A percentile compares a stretch with the other conserved stretches of the same genome.
Conservation (phyloP, 2,888 invertebrate species). For the Rugalucina vietnamica region DNA sequence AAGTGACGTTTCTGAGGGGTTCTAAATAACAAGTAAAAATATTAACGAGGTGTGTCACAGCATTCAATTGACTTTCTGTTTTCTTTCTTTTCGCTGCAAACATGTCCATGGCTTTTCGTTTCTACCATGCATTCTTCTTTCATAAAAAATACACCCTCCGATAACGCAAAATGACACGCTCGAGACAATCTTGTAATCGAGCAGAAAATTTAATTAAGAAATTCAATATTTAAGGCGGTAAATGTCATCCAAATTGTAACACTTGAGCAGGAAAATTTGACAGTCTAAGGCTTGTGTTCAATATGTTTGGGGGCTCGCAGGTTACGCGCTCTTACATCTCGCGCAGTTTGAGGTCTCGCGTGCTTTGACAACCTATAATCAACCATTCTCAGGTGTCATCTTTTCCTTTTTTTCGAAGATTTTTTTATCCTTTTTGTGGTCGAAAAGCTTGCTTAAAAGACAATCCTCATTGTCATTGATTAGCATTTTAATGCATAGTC, state of each 20-base stretch:
- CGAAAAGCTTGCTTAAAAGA: neutral
- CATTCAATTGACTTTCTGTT: too few relatives aligned
- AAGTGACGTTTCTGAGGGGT: too few relatives aligned
- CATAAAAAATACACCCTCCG: too few relatives aligned
- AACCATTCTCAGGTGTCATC: conserved; percentile 51
- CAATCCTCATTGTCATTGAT: too few relatives aligned
- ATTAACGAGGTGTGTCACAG: too few relatives aligned
- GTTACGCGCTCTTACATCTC: conserved; percentile 55
- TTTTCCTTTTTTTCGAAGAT: conserved; percentile 45
- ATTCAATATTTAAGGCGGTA: neutral
- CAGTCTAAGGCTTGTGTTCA: conserved; percentile 37
- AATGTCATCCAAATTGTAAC: conserved; percentile 39
- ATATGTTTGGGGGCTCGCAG: conserved; percentile 35
- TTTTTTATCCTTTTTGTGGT: too few relatives aligned
- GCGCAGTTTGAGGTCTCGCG: conserved; percentile 37
- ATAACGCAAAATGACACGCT: too few relatives aligned
- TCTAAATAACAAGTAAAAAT: too few relatives aligned
- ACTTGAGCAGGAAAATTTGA: conserved; percentile 40
- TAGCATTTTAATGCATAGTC: too few relatives aligned
- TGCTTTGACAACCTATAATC: conserved; percentile 60
- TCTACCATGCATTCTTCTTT: too few relatives aligned
- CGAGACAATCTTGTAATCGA: neutral
- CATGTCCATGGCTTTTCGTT: too few relatives aligned
- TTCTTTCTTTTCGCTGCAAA: too few relatives aligned
- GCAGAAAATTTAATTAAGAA: neutral